Conservation (phyloP, 2,888 invertebrate genomes). For the Bombylius major region DNA sequence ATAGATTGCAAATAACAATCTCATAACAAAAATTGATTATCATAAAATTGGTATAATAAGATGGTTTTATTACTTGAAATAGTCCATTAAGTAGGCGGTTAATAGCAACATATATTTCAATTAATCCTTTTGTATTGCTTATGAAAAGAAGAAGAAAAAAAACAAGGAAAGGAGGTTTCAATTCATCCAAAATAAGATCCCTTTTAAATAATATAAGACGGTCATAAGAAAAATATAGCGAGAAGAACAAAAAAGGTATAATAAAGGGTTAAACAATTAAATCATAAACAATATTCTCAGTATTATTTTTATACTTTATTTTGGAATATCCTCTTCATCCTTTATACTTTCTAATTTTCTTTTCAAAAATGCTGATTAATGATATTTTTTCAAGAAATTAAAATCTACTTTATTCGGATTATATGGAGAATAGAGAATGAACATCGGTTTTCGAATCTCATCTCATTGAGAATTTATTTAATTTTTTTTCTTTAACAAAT, state of each 20-base stretch:
- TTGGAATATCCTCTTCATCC: no score
- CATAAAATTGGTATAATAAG: conserved; percentile 6
- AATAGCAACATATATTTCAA: conserved; percentile 10
- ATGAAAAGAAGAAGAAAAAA: neutral
- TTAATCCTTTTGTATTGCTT: conserved; percentile 8
- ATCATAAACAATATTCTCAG: conserved; percentile 4
- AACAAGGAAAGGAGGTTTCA: neutral
- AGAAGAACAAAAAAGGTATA: neutral
- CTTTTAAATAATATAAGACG: no score
- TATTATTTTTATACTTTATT: neutral
- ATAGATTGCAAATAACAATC: neutral
- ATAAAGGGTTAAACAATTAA: conserved; percentile 2
- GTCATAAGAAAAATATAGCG: neutral
- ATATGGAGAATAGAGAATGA: no score
- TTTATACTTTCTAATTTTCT: no score
- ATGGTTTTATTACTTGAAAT: conserved; percentile 6
- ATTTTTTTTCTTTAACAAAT: no score
- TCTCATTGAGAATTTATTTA: no score
- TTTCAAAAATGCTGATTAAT: no score
- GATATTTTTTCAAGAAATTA: no score
- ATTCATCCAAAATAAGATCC: neutral
- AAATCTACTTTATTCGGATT: no score
- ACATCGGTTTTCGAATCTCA: no score
- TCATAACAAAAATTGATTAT: conserved; percentile 5
- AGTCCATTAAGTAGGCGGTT: conserved; percentile 7